phyloP scores from a whole-genome alignment of 1,140 invertebrate genomes.

The Calosoma granatense region DNA sequence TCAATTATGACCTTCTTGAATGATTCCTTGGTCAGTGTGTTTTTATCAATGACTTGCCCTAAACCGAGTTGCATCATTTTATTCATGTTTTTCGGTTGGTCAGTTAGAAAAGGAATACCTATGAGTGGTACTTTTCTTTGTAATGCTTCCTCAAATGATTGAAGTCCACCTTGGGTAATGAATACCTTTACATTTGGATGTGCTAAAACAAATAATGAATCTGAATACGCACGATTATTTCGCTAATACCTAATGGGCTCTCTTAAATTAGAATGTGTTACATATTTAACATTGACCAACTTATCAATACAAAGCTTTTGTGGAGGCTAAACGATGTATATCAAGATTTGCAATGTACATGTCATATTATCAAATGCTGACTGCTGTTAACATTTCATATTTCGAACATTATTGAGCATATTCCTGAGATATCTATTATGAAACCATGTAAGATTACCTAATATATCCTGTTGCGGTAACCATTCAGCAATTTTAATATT shows the following conservation, averaged over 20 bases:
- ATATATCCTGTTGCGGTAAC: constrained; percentile 59
- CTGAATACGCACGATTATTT: no score
- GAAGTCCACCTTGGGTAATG: constrained; percentile 41
- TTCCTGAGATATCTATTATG: no score
- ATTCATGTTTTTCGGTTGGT: constrained; percentile 29
- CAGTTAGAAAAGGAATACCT: constrained; percentile 32
- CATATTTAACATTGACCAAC: no score
- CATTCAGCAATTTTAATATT: constrained; percentile 55
- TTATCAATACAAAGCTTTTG: no score
- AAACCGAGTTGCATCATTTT: constrained; percentile 21
- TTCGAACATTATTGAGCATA: no score
- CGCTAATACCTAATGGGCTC: no score
- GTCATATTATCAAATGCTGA: no score
- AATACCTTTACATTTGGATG: constrained; percentile 36
- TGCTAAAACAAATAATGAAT: no score
- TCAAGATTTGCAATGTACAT: no score
- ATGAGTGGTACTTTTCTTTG: constrained; percentile 41
- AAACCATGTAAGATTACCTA: no score
- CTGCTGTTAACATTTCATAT: not conserved
- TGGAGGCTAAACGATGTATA: no score
- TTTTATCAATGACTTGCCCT: constrained; percentile 21
- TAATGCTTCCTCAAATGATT: constrained; percentile 39
- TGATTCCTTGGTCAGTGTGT: constrained; percentile 18
- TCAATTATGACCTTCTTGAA: constrained; percentile 19
- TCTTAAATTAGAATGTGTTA: no score